A percentile compares a stretch with the other conserved stretches of the same genome.
These are phyloP conservation scores for Grammomys surdaster DNA, from an alignment of 2,113 vertebrate species.

Conservation along the genomic window DNA sequence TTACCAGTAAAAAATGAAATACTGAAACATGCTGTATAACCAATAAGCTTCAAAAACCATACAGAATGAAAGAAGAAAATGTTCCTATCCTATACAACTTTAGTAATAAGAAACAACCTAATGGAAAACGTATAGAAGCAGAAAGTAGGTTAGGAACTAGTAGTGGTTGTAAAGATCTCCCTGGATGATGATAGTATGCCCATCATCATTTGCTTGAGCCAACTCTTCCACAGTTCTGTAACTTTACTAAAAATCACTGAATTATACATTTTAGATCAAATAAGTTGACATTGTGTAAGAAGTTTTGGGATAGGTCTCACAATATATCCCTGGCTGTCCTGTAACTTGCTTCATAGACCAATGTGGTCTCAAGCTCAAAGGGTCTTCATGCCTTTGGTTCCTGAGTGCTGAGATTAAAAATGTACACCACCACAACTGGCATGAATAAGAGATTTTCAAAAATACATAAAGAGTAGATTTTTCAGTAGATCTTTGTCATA, in stretches of 20 bases:
- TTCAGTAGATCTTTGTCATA: neutral
- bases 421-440: neutral
- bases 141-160: neutral
- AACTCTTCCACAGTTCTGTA: neutral
- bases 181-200: neutral
- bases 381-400: neutral
- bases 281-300: neutral
- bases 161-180: neutral
- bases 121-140: neutral
- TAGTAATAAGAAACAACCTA: neutral
- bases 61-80: neutral
- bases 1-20: slow-evolving; percentile 10
- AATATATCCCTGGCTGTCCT: neutral
- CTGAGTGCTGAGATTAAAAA: neutral
- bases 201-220: neutral
- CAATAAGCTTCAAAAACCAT: neutral
- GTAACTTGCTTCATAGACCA: neutral
- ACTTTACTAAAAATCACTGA: neutral
- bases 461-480: neutral
- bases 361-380: neutral
- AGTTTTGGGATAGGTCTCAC: neutral
- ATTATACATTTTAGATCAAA: neutral
- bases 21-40: neutral
- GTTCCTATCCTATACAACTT: neutral
- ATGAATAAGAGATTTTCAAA: neutral